Evolutionary conservation across 2,888 invertebrate species (phyloP), one percentile per base, ranked within the genome.

Genomic region (Drosophila emarginata): DNA sequence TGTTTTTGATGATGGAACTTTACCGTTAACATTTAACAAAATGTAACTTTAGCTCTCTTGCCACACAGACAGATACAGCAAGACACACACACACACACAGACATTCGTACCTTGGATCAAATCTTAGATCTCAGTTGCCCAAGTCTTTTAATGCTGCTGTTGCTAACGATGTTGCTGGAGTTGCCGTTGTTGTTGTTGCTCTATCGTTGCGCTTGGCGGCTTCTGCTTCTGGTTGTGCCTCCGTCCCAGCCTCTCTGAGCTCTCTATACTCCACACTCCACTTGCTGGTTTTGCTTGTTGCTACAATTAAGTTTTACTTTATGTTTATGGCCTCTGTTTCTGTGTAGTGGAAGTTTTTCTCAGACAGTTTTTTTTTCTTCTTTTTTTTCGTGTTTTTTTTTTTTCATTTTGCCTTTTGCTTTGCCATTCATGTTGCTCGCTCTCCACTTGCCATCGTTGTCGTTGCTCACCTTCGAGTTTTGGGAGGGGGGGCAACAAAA

Each of bases 241-340:
- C 57, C 67, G 54, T 54, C 60, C 39, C 28, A 37, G 21, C 11
- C 40, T 14, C 39, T 45, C 45, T 56, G 52, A 61, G 37, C 71
- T 45, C 64, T 68, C 68, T 68, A 40, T 40, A 59, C 61, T 65
- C 32, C 50, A 45, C 59, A 61, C 61, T 36, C 59, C 54, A 15
- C 64, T 72, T 76, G 40, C 64, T 63, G 60, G 15, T 65, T 68
- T 37, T 68, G 76, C 56, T 60, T 50, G 60, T 21, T 51, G 86
- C 75, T 83, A 82, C 83, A 79, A 84, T 85, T 87, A 82, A 82
- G 84, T 78, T 80, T 85, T 80, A 79, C 82, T 80, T 83, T 82
- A 79, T 82, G 77, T 76, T 73, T 82, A 71, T 78, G 62, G 78
- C 79, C 79, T 60, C 73, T 76, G 68, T 28, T 50, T 53, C 40